Conservation (phyloP, 2,113 vertebrate genomes). For the Carollia perspicillata region DNA sequence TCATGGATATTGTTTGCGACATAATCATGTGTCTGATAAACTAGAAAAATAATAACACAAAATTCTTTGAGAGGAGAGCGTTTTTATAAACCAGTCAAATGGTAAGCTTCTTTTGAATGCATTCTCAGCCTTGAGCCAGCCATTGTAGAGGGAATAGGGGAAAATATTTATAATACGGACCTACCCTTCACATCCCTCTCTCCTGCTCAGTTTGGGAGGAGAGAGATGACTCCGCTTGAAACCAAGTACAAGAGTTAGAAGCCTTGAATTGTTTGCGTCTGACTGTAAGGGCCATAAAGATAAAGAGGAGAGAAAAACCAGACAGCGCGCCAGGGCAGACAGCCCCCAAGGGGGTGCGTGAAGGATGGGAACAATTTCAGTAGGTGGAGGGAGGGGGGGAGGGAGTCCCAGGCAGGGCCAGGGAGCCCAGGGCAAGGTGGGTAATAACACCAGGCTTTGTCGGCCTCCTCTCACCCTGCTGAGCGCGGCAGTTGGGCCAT, state of each 20-base stretch:
- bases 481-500: neutral
- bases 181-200: neutral
- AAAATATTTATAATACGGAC: neutral
- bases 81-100: neutral
- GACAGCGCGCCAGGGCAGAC: neutral
- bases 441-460: neutral
- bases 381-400: fast-evolving
- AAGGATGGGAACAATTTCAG: neutral
- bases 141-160: neutral
- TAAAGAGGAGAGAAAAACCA: neutral
- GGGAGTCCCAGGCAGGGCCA: neutral
- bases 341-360: fast-evolving
- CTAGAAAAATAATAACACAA: neutral
- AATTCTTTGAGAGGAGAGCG: neutral
- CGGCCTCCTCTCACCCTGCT: neutral
- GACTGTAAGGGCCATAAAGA: neutral
- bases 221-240: neutral
- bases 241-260: neutral
- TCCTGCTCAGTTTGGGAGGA: neutral
- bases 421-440: fast-evolving
- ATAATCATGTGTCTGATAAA: neutral
- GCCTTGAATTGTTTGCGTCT: neutral
- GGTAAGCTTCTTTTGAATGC: neutral
- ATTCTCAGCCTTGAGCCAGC: neutral
- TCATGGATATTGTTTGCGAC: neutral